Base-by-base conservation (phyloP, 2,888 invertebrate species). In the Athrips mouffetella region DNA sequence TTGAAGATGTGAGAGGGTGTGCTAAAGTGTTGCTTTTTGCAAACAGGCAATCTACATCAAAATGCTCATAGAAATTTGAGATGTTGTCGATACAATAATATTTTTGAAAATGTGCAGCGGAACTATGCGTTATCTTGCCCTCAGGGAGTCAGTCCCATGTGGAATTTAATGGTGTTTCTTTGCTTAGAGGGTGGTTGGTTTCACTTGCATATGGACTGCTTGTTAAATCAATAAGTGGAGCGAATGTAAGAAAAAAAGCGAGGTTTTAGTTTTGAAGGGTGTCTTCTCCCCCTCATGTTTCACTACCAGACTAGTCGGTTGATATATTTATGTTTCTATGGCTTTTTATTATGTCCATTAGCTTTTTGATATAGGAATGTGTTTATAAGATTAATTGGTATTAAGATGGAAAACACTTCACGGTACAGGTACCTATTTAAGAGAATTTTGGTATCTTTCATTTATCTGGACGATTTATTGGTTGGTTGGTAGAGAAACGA, bases 401-500 rank as follows among this genome's bases (percentile, higher is more conserved):
- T 73, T 77, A 73, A 67, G 70, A 76, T 71, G 78, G 77, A 82
- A 82, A 75, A 82, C 68, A 73, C 80, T 80, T 77, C 77, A 81
- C 66, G 69, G 72, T 62, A 67, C 73, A 76, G 67, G 77, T 80
- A 21, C 5, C n/a, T 37, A 21, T 11, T 21, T 6, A 80, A 79
- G 76, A 77, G 76, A 76, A 82, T 80, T 80, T 75, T 72, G 63
- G 76, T 75, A 80, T 80, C 74, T 73, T 73, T 76, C 84, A 81
- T 86, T 81, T 80, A 85, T 85, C 85, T 82, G 71, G 61, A 64
- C 66, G 69, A 86, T 85, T 86, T 86, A 85, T 86, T 73, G 72
- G 67, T 62, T 73, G 62, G 69, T 67, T 71, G 73, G 77, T 70
- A 60, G 67, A 18, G 21, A 18, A 37, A n/a, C 18, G 37, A 44